Evolutionary conservation across 2,797 vertebrate genomes (phyloP).

Genomic region (Manis crassicaudata): DNA sequence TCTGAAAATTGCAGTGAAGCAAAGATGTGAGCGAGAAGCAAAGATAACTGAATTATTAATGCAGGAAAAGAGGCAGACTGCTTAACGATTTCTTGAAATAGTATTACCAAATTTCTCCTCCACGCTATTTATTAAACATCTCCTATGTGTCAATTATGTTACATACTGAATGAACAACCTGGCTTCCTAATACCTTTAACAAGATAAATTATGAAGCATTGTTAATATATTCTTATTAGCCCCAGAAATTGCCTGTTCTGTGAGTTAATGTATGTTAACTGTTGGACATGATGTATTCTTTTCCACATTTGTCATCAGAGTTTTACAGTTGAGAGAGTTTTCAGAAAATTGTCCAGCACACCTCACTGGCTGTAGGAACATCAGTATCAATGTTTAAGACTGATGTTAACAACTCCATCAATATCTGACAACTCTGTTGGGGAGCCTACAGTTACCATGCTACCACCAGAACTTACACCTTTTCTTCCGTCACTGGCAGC

Average conservation of each 20-base stretch:
- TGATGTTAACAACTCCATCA: background rate
- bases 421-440: background rate
- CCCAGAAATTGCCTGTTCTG: background rate
- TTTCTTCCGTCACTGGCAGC: background rate
- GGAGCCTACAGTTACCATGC: background rate
- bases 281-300: background rate
- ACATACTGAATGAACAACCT: conserved; percentile 12
- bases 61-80: background rate
- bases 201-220: background rate
- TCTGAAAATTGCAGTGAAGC: conserved; percentile 49
- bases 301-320: background rate
- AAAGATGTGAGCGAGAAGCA: conserved; percentile 12
- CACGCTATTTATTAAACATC: conserved; percentile 17
- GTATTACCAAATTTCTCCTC: conserved; percentile 22
- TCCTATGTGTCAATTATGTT: background rate
- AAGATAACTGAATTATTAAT: conserved; percentile 13
- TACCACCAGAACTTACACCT: background rate
- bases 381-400: background rate
- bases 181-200: conserved; percentile 22
- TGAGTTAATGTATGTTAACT: conserved; percentile 19
- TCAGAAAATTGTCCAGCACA: background rate
- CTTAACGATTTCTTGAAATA: conserved; percentile 48
- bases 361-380: background rate
- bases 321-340: background rate
- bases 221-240: background rate